These are phyloP conservation scores for Xerus rutilus DNA, from an alignment of 2,797 vertebrate species.

Conservation along the genomic window DNA sequence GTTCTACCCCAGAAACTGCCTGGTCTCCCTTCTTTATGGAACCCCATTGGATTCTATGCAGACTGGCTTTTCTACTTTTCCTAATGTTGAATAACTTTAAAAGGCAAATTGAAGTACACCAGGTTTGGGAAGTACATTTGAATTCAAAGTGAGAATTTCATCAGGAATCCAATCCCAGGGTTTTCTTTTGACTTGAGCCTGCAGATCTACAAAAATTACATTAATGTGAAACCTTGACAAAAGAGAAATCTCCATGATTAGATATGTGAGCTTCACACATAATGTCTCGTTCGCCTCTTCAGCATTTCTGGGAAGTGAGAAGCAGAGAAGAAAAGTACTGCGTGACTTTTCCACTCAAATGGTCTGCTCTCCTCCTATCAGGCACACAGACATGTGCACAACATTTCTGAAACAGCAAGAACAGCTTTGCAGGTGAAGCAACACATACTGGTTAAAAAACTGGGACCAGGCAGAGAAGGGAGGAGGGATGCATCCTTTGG, in stretches of 20 bases:
- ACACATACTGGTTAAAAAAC: background rate
- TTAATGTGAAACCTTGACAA: conserved; percentile 65
- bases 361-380: background rate
- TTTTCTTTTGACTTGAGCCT: conserved; percentile 64
- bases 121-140: conserved; percentile 25
- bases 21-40: background rate
- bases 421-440: background rate
- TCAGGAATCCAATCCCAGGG: conserved; percentile 67
- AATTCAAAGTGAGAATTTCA: conserved; percentile 74
- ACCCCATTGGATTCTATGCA: background rate
- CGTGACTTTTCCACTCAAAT: background rate
- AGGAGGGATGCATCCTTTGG: background rate
- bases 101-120: conserved; percentile 3
- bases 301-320: conserved; percentile 54
- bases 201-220: conserved; percentile 59
- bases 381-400: rapidly evolving
- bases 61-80: conserved; percentile 2
- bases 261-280: conserved; percentile 46
- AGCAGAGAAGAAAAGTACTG: background rate
- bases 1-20: background rate
- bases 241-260: conserved; percentile 61
- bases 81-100: conserved; percentile 50
- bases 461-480: background rate
- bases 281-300: conserved; percentile 51
- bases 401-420: background rate